These are phyloP conservation scores for Apomyelois bistriatella DNA, from an alignment of 2,888 invertebrate species.

Conservation along the genomic window DNA sequence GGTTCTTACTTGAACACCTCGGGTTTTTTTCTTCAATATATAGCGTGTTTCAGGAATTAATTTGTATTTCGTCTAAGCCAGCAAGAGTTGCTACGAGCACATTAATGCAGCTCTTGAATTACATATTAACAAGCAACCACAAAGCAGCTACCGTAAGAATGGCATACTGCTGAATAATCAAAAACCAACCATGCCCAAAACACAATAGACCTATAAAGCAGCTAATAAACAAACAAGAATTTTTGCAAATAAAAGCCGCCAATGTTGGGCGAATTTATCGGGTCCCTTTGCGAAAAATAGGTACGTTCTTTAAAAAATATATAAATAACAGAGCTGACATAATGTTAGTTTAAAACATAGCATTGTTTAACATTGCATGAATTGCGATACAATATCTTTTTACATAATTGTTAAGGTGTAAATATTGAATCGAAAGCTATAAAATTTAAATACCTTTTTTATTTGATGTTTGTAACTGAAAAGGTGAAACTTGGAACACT, in stretches of 20 bases:
- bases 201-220: slow-evolving; percentile 24
- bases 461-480: too few relatives aligned
- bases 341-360: background rate
- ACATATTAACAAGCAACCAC: background rate
- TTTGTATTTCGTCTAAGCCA: too few relatives aligned
- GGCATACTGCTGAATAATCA: slow-evolving; percentile 22
- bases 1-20: too few relatives aligned
- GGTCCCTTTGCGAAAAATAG: slow-evolving; percentile 28
- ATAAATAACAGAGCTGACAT: background rate
- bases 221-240: slow-evolving; percentile 27
- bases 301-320: slow-evolving; percentile 14
- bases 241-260: slow-evolving; percentile 31
- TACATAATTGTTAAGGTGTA: too few relatives aligned
- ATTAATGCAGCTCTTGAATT: background rate
- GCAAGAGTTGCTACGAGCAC: too few relatives aligned
- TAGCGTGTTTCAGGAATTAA: too few relatives aligned
- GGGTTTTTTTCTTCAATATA: too few relatives aligned
- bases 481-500: too few relatives aligned
- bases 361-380: too few relatives aligned
- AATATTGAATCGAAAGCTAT: too few relatives aligned
- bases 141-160: slow-evolving; percentile 8
- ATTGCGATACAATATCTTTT: too few relatives aligned
- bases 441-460: too few relatives aligned
- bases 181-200: slow-evolving; percentile 15
- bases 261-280: slow-evolving; percentile 28